Evolutionary conservation across 1,140 invertebrate species (phyloP).

Genomic region (Venturia canescens): DNA sequence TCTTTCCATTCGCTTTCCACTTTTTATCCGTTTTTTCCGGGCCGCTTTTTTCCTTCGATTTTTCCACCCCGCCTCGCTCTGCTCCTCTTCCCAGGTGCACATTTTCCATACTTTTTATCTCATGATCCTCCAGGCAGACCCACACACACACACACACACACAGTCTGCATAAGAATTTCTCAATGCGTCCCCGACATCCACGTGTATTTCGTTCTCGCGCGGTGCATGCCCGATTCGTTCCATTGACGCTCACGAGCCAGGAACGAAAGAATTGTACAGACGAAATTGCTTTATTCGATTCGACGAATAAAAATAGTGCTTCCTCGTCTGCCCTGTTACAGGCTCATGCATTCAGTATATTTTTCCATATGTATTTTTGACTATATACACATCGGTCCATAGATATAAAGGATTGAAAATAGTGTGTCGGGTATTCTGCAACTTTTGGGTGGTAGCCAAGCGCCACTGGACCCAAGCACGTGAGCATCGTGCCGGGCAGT

Average conservation of each 20-base stretch:
- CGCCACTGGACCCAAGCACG: not conserved
- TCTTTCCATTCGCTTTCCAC: no score
- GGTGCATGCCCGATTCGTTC: conserved; percentile 5
- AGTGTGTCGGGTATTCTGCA: not conserved
- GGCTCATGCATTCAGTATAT: not conserved
- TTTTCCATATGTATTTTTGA: not conserved
- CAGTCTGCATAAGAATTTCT: conserved; percentile 1
- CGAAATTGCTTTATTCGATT: conserved; percentile 28
- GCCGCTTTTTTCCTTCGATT: not conserved
- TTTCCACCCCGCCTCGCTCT: not conserved
- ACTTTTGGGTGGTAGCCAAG: conserved; percentile 5
- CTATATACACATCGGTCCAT: no score
- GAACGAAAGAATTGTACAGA: conserved; percentile 6
- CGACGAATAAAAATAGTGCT: conserved; percentile 13
- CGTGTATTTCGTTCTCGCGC: not conserved
- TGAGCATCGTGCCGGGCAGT: not conserved
- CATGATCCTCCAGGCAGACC: not conserved
- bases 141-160: not conserved
- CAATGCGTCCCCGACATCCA: not conserved
- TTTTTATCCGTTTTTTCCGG: no score
- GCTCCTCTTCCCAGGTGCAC: no score
- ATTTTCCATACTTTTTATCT: no score
- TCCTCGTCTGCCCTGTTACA: not conserved
- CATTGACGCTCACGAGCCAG: not conserved
- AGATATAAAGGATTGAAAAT: not conserved